Conservation (phyloP, 2,113 vertebrate genomes). For the Muscicapa adusta region DNA sequence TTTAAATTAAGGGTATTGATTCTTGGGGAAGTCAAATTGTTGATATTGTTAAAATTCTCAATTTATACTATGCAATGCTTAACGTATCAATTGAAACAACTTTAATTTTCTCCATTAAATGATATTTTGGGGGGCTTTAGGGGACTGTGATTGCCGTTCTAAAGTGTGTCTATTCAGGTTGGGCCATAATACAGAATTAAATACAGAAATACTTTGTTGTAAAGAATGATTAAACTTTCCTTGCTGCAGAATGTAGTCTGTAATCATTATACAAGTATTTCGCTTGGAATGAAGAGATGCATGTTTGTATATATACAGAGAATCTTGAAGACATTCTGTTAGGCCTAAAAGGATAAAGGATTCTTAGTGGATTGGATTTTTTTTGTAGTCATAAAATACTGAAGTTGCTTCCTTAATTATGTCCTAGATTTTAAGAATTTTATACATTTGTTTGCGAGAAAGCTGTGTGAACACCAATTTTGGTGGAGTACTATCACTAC, state of each 20-base stretch:
- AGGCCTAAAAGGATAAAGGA: background rate
- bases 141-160: background rate
- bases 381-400: background rate
- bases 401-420: background rate
- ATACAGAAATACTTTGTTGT: background rate
- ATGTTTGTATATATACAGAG: background rate
- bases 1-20: background rate
- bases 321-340: background rate
- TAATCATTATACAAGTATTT: background rate
- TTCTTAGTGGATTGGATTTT: background rate
- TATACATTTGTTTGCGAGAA: background rate
- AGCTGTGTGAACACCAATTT: background rate
- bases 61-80: background rate
- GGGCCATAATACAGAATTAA: background rate
- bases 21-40: background rate
- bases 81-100: background rate
- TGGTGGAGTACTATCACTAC: background rate
- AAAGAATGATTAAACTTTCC: background rate
- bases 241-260: background rate
- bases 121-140: background rate
- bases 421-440: background rate
- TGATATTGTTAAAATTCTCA: background rate
- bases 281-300: background rate
- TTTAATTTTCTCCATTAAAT: background rate
- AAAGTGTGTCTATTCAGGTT: background rate